These are phyloP conservation scores for Eustalomyia histrio DNA, from an alignment of 2,888 invertebrate species.

Conservation along the genomic window DNA sequence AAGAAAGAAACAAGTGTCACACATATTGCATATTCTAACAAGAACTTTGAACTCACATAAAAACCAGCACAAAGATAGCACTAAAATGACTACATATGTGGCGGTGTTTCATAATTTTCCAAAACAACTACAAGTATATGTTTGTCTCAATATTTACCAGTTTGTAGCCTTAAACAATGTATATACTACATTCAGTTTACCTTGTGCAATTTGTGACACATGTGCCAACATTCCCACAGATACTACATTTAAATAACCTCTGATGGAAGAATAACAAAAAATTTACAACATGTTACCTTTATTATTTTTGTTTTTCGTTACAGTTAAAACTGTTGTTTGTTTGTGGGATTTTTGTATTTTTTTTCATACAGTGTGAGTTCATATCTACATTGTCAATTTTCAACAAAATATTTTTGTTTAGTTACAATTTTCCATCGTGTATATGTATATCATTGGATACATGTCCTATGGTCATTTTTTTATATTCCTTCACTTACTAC, in stretches of 20 bases:
- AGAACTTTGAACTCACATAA: neutral
- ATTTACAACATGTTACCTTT: conserved; percentile 31
- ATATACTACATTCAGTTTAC: conserved; percentile 21
- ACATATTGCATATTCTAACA: neutral
- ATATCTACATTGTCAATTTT: neutral
- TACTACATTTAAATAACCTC: conserved; percentile 42
- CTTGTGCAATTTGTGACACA: conserved; percentile 48
- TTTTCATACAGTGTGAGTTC: neutral
- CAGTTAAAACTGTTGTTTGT: neutral
- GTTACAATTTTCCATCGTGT: conserved; percentile 20
- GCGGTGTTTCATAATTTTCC: neutral
- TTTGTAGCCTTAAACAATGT: neutral
- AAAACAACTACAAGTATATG: neutral
- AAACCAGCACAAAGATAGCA: neutral
- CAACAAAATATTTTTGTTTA: conserved; percentile 46
- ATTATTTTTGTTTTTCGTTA: neutral
- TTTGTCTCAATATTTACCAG: neutral
- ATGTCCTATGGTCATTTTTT: conserved; percentile 54
- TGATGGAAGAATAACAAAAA: neutral
- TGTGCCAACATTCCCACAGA: conserved; percentile 46
- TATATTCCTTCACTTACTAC: conserved; percentile 5
- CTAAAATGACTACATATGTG: neutral
- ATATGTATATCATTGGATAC: conserved; percentile 3
- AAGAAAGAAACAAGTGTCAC: neutral
- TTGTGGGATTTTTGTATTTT: neutral